A percentile compares a stretch with the other conserved stretches of the same genome.
phyloP scores from a whole-genome alignment of 2,113 vertebrate species.

The Microcebus jonahi region DNA sequence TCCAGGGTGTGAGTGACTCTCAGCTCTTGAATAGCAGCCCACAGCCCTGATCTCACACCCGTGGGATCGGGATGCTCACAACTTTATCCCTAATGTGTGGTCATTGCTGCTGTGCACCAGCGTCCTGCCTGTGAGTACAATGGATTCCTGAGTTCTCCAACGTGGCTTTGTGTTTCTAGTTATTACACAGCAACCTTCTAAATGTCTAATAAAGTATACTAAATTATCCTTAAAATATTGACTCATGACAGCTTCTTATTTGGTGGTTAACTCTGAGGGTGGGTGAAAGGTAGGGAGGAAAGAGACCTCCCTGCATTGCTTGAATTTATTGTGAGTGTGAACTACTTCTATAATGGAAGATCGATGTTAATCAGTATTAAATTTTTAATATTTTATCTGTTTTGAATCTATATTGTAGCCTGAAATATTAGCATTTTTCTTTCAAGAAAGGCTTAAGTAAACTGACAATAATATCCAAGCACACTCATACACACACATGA shows the following conservation, averaged over 20 bases:
- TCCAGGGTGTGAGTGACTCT: neutral
- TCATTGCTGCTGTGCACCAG: accelerated
- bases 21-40: too few relatives aligned
- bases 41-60: neutral
- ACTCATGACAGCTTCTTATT: conserved; percentile 13
- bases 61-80: accelerated
- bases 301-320: accelerated
- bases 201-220: conserved; percentile 19
- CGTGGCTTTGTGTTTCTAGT: neutral
- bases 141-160: neutral
- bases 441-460: neutral
- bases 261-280: neutral
- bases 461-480: neutral
- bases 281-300: neutral
- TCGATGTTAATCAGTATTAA: neutral
- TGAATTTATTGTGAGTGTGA: neutral
- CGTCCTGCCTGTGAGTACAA: accelerated
- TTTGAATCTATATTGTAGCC: neutral
- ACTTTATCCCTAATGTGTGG: neutral
- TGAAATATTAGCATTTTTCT: neutral
- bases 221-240: neutral
- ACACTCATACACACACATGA: accelerated
- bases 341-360: neutral
- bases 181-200: neutral
- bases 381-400: neutral